A percentile compares a stretch with the other conserved stretches of the same genome.
Evolutionary conservation across 1,140 invertebrate genomes (phyloP).

Genomic region (Drosophila navojoa): DNA sequence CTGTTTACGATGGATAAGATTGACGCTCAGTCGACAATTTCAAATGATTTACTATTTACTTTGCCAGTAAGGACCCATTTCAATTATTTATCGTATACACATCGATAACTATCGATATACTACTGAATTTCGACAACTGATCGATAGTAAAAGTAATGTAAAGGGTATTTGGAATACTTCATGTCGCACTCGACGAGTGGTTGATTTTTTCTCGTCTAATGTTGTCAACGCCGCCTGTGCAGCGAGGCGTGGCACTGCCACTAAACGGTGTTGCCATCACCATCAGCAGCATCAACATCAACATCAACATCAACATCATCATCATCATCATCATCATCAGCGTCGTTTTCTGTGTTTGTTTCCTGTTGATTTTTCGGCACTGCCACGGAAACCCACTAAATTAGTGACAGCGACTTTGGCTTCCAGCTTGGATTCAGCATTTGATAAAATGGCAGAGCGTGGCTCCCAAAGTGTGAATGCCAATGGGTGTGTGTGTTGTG

Average conservation of each 20-base stretch:
- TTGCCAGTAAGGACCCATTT: too few species aligned
- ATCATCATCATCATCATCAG: slow-evolving; percentile 16
- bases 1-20: too few species aligned
- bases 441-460: slow-evolving; percentile 69
- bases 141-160: too few species aligned
- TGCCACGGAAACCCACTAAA: slow-evolving; percentile 62
- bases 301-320: slow-evolving; percentile 18
- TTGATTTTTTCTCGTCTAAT: slow-evolving; percentile 9
- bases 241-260: slow-evolving; percentile 54
- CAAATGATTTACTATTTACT: too few species aligned
- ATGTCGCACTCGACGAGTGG: neutral
- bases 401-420: slow-evolving; percentile 70
- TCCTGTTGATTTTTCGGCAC: slow-evolving; percentile 80
- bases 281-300: slow-evolving; percentile 21
- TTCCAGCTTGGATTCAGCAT: slow-evolving; percentile 58
- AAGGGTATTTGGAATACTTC: neutral
- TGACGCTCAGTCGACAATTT: too few species aligned
- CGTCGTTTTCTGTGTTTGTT: slow-evolving; percentile 60
- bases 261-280: slow-evolving; percentile 47
- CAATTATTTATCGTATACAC: too few species aligned
- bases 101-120: too few species aligned
- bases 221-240: slow-evolving; percentile 72
- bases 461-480: slow-evolving; percentile 22
- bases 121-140: too few species aligned
- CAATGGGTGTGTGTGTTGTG: slow-evolving; percentile 21